Percentiles rank a stretch among this genome's conserved stretches.
Conservation (phyloP, 2,113 vertebrate species). For the Galemys pyrenaicus region DNA sequence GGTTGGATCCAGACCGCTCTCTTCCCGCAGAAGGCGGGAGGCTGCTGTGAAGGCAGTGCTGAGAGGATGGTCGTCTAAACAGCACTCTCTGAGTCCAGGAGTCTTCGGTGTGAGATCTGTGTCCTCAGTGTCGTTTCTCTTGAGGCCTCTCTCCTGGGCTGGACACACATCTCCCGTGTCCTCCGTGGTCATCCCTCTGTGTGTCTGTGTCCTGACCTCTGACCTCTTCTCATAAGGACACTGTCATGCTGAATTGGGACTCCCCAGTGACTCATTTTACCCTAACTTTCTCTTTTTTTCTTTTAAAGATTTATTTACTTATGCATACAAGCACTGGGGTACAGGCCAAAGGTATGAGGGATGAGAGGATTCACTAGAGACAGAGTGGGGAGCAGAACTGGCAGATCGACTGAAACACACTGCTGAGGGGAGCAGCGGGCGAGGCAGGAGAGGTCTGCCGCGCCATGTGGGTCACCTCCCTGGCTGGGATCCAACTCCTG, state of each 20-base stretch:
- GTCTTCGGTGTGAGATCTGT: background rate
- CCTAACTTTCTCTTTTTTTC: no score
- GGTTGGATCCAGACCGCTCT: background rate
- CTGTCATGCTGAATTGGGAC: background rate
- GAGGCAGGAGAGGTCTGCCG: no score
- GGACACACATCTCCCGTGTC: background rate
- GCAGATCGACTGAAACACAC: no score
- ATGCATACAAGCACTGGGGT: no score
- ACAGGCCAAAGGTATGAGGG: no score
- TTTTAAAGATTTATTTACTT: no score
- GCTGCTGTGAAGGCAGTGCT: no score
- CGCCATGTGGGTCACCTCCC: no score
- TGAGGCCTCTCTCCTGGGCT: background rate
- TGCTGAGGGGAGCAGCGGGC: no score
- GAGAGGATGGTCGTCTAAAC: background rate
- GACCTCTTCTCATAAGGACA: background rate
- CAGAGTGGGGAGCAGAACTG: no score
- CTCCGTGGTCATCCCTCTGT: accelerated
- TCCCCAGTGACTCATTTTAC: background rate
- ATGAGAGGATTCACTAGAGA: no score
- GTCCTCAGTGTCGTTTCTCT: background rate
- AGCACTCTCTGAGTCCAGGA: background rate
- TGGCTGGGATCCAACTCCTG: no score
- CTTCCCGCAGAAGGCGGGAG: background rate
- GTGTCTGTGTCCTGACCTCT: background rate